These are phyloP conservation scores for Lagopus muta DNA, from an alignment of 2,113 vertebrate species.

Conservation along the genomic window DNA sequence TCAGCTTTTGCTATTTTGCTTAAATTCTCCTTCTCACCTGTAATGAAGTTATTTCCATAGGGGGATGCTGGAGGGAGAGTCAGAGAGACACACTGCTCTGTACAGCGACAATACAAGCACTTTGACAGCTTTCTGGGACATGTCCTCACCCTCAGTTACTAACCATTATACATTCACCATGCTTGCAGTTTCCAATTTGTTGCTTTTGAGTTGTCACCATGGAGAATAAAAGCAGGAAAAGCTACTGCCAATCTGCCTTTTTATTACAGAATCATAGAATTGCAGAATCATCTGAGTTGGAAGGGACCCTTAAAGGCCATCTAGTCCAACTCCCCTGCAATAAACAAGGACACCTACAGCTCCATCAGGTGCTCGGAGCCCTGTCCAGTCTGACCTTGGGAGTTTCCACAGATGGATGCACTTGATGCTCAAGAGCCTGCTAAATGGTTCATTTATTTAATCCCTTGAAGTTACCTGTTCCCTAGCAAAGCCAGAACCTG, in stretches of 20 bases:
- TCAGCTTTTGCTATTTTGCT: background rate
- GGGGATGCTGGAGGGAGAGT: background rate
- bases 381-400: no score
- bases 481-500: background rate
- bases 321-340: no score
- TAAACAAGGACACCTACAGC: no score
- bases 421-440: background rate
- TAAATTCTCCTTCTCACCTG: background rate
- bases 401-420: background rate
- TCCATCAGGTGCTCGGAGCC: no score
- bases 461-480: background rate
- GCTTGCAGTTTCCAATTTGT: background rate
- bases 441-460: background rate
- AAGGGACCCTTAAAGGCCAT: no score
- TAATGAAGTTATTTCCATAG: background rate
- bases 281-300: no score
- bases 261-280: no score
- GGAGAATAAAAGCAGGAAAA: constrained; percentile 64
- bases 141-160: background rate
- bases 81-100: background rate
- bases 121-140: constrained; percentile 1
- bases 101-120: background rate
- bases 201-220: constrained; percentile 38
- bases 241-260: constrained; percentile 18
- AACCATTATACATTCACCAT: constrained; percentile 14